These are phyloP conservation scores for Synaphobranchus kaupii DNA, from an alignment of 2,797 vertebrate species.

Conservation along the genomic window DNA sequence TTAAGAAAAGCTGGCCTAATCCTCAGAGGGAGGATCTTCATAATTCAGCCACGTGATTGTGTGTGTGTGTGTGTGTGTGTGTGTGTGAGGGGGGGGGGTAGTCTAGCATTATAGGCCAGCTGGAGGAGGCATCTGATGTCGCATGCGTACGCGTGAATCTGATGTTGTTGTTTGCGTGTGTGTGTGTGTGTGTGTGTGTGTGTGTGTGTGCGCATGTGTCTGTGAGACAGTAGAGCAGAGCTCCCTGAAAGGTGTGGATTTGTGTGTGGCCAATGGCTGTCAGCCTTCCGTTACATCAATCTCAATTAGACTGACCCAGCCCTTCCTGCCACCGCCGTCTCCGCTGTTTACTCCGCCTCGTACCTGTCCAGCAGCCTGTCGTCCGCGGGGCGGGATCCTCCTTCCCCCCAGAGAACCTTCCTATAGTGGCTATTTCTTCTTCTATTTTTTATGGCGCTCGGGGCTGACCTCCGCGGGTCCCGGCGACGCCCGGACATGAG, in stretches of 20 bases:
- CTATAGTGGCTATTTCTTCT: constrained; percentile 36
- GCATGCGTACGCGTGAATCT: constrained; percentile 21
- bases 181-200: constrained; percentile 44
- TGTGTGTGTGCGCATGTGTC: constrained; percentile 34
- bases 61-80: constrained; percentile 32
- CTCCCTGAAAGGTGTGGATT: constrained; percentile 36
- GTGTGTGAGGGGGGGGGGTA: constrained; percentile 22
- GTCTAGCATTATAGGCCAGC: constrained; percentile 25
- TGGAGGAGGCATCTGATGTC: constrained; percentile 46
- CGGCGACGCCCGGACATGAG: constrained; percentile 61
- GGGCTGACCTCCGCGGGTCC: constrained; percentile 52
- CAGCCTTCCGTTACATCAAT: constrained; percentile 49
- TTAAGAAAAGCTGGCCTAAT: constrained; percentile 37
- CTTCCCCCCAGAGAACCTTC: constrained; percentile 37
- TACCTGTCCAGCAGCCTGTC: constrained; percentile 65
- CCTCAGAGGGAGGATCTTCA: constrained; percentile 32
- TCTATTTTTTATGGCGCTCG: constrained; percentile 20
- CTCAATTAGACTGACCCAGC: constrained; percentile 63
- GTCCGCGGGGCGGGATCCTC: constrained; percentile 65
- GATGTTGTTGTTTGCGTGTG: constrained; percentile 42
- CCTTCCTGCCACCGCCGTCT: constrained; percentile 18
- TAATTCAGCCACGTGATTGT: constrained; percentile 33
- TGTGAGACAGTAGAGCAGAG: constrained; percentile 44
- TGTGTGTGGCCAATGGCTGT: constrained; percentile 34
- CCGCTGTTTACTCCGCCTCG: constrained; percentile 13